A percentile compares a stretch with the other conserved stretches of the same genome.
phyloP scores from a whole-genome alignment of 2,113 vertebrate genomes.

The Panthera leo region DNA sequence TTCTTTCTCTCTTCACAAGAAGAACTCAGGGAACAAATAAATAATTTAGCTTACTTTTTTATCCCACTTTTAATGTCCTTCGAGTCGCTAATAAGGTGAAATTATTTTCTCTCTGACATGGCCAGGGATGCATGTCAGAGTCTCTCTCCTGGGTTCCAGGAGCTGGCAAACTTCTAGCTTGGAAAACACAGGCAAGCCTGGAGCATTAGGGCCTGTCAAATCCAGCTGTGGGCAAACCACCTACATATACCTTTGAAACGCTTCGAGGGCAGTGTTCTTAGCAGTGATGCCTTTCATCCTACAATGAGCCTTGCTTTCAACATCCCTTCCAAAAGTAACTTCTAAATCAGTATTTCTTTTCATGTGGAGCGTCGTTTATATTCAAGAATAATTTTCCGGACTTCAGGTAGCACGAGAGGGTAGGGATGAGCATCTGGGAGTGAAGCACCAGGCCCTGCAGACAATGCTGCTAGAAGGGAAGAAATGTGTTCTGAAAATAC shows the following conservation, averaged over 20 bases:
- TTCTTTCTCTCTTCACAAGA: background rate
- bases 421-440: background rate
- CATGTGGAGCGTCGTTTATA: background rate
- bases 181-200: background rate
- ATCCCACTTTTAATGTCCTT: background rate
- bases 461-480: background rate
- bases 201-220: background rate
- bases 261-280: background rate
- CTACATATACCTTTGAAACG: background rate
- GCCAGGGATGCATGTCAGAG: fast-evolving
- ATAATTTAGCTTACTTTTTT: background rate
- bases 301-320: background rate
- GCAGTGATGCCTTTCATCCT: background rate
- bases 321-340: background rate
- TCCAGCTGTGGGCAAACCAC: background rate
- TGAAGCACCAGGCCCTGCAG: background rate
- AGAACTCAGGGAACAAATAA: background rate
- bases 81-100: background rate
- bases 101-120: background rate
- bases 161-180: background rate
- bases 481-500: background rate
- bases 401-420: background rate
- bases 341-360: background rate
- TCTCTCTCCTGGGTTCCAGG: background rate
- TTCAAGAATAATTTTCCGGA: background rate